Conservation (phyloP, 2,113 vertebrate genomes). For the Cyphomyrus discorhynchus region DNA sequence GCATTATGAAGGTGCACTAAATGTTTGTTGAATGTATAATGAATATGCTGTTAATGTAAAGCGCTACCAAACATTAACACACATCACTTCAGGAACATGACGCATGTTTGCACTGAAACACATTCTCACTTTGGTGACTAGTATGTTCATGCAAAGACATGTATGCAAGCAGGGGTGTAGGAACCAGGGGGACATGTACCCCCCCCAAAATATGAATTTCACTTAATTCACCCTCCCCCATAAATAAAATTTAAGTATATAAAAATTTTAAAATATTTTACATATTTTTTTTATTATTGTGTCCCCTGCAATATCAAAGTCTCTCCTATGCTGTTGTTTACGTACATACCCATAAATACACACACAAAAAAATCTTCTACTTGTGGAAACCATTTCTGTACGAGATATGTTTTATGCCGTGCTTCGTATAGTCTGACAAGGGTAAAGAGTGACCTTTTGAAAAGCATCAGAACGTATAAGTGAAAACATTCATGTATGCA, state of each 20-base stretch:
- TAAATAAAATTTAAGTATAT: background rate
- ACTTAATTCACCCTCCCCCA: background rate
- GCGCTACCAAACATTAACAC: background rate
- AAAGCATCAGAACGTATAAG: background rate
- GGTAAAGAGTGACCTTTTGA: background rate
- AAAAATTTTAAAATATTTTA: no score
- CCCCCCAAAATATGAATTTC: background rate
- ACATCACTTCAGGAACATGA: background rate
- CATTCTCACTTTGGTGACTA: background rate
- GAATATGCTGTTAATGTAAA: background rate
- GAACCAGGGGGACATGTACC: background rate
- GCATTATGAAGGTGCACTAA: background rate
- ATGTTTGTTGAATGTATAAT: background rate
- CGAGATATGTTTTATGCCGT: background rate
- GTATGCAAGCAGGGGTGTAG: background rate
- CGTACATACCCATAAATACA: background rate
- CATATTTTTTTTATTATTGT: background rate
- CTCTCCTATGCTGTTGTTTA: background rate
- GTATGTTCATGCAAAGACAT: background rate
- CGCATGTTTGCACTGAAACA: background rate
- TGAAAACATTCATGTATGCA: background rate
- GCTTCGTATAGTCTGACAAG: background rate
- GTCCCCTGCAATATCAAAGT: background rate
- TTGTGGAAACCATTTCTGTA: background rate
- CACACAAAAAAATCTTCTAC: background rate